Percentiles rank a stretch among this genome's conserved stretches.
Evolutionary conservation across 2,888 invertebrate species (phyloP).

Genomic region (Cephalotes varians): DNA sequence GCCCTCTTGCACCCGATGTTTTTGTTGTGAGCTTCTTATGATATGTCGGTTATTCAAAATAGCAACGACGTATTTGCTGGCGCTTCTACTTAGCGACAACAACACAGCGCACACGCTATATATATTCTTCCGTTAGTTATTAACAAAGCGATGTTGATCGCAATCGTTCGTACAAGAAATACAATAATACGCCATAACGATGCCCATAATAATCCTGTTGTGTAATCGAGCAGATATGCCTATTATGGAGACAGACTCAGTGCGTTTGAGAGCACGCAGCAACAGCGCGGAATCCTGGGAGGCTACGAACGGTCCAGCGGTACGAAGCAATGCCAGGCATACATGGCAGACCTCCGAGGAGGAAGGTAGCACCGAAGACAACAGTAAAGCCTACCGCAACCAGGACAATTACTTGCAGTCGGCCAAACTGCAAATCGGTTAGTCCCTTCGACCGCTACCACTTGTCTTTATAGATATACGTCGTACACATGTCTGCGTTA

Average conservation of each 20-base stretch:
- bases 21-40: conserved; percentile 42
- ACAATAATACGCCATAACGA: conserved; percentile 1
- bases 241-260: conserved; percentile 82
- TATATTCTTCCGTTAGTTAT: conserved; percentile 21
- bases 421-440: conserved; percentile 83
- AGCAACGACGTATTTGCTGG: conserved; percentile 3
- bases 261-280: conserved; percentile 86
- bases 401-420: conserved; percentile 83
- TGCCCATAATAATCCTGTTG: not conserved
- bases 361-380: conserved; percentile 61
- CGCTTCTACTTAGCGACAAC: conserved; percentile 32
- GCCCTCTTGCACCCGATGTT: conserved; percentile 32
- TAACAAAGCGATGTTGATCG: conserved; percentile 32
- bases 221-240: conserved; percentile 73
- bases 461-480: conserved; percentile 6
- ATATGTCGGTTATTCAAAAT: conserved; percentile 24
- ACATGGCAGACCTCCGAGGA: conserved; percentile 80
- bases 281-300: conserved; percentile 88
- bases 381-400: conserved; percentile 35
- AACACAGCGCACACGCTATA: conserved; percentile 17
- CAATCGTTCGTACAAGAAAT: conserved; percentile 6
- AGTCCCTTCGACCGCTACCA: conserved; percentile 47
- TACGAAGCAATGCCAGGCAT: conserved; percentile 74
- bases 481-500: not conserved
- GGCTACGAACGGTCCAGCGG: conserved; percentile 78